phyloP scores from a whole-genome alignment of 2,888 invertebrate species.

The Ceraclea dissimilis region DNA sequence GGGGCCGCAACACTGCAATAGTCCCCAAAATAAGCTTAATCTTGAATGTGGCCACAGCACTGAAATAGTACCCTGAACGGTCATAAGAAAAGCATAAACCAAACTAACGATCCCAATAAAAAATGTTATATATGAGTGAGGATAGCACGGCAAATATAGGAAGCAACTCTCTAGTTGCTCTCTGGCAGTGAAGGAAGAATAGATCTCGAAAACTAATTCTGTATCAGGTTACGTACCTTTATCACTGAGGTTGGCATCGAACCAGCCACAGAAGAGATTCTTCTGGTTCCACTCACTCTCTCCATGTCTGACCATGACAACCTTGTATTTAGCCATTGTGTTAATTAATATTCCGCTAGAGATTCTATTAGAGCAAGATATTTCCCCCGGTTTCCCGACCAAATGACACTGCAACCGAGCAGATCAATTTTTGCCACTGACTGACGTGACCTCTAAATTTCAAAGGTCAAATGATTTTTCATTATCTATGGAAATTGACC shows the following conservation, averaged over 20 bases:
- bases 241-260: constrained; percentile 59
- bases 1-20: no score
- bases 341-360: not conserved
- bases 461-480: constrained; percentile 13
- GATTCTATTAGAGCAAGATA: not conserved
- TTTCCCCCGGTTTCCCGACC: not conserved
- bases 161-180: no score
- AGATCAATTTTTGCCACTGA: constrained; percentile 10
- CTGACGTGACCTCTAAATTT: constrained; percentile 23
- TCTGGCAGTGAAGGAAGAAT: no score
- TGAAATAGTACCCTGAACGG: no score
- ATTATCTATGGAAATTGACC: not conserved
- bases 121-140: no score
- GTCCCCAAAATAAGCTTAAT: no score
- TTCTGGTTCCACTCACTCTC: constrained; percentile 71
- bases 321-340: constrained; percentile 43
- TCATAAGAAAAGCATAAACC: no score
- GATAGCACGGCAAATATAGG: no score
- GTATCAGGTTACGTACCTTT: constrained; percentile 58
- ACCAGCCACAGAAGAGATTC: constrained; percentile 70
- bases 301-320: constrained; percentile 70
- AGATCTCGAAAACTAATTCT: no score
- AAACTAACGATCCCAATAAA: no score
- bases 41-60: no score
- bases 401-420: no score